These are phyloP conservation scores for Penaeus indicus DNA, from an alignment of 1,140 invertebrate genomes.

Conservation along the genomic window DNA sequence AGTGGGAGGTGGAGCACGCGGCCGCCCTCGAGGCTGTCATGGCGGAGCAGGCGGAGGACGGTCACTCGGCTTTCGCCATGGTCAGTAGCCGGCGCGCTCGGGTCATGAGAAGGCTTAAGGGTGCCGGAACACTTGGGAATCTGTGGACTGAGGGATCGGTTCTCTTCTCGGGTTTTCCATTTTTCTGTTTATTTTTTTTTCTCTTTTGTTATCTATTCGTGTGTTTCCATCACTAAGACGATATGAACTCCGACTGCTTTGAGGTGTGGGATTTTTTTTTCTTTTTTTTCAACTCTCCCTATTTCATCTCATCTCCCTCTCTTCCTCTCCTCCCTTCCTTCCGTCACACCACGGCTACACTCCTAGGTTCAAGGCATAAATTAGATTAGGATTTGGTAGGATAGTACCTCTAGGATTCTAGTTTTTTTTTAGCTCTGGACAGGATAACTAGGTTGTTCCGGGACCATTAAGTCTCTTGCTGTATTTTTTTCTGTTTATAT, in stretches of 20 bases:
- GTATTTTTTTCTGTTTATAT: neutral
- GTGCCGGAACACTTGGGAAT: conserved; percentile 8
- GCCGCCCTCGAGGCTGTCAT: conserved; percentile 82
- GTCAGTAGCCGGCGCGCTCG: conserved; percentile 71
- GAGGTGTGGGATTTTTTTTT: neutral
- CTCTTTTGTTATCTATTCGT: neutral
- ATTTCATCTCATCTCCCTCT: neutral
- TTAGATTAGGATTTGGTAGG: neutral
- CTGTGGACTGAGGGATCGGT: too few species aligned
- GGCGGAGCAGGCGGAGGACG: conserved; percentile 79
- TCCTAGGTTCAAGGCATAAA: neutral
- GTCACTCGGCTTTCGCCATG: conserved; percentile 87
- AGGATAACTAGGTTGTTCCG: neutral
- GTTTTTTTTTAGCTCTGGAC: too few species aligned
- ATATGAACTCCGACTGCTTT: neutral
- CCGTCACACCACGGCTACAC: neutral
- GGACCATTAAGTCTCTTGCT: conserved; percentile 6
- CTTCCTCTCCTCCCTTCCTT: neutral
- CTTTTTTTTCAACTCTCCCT: neutral
- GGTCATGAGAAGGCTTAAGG: neutral
- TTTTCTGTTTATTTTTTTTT: too few species aligned
- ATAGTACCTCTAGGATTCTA: too few species aligned
- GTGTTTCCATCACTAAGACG: conserved; percentile 14
- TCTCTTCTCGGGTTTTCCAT: too few species aligned
- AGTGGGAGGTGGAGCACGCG: conserved; percentile 74